Evolutionary conservation across 2,888 invertebrate genomes (phyloP), one percentile per base, ranked within the genome.

Genomic region (Hanleya hanleyi): DNA sequence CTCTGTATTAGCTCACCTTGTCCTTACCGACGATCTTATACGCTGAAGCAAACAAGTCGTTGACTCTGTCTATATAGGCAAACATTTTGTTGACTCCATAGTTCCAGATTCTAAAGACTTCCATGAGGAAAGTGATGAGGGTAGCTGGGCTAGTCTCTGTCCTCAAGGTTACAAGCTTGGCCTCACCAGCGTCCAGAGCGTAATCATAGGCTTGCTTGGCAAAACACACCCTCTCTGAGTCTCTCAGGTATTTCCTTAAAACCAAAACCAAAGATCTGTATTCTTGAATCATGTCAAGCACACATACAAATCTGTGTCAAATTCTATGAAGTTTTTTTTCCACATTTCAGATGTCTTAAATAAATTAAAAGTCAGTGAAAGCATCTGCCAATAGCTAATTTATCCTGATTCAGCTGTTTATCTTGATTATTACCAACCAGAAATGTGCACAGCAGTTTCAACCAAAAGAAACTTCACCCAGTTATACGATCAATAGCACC

Each of bases 191-290:
- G 37, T 81, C 81, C 41, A 83, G 69, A 71, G 86, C 79, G 76
- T 80, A 73, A 76, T 81, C 36, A 82, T 95, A 93, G 0, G 97
- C 96, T 91, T 95, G 95, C 71, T 95, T 94, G 0, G 95, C 94
- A 71, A 96, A 92, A 84, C 95, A 94, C 82, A 95, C 94, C 71
- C 97, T 93, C 88, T 97, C 97, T 1, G 93, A 93, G 88, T 97
- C 96, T 47, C 95, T 93, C 73, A 98, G 93, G 89, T 97, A 97
- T 85, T 94, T 94, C 85, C 94, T 94, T 85, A 15, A 91, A 88
- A 72, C 69, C 73, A 73, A 71, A n/a, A n/a, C n/a, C n/a, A n/a
- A n/a, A n/a, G n/a, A n/a, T n/a, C n/a, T n/a, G n/a, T n/a, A n/a
- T n/a, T n/a, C n/a, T n/a, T n/a, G n/a, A n/a, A n/a, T n/a, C n/a